Percentiles rank a stretch among this genome's conserved stretches.
Evolutionary conservation across 2,113 vertebrate species (phyloP).

Genomic region (Phasianus colchicus): DNA sequence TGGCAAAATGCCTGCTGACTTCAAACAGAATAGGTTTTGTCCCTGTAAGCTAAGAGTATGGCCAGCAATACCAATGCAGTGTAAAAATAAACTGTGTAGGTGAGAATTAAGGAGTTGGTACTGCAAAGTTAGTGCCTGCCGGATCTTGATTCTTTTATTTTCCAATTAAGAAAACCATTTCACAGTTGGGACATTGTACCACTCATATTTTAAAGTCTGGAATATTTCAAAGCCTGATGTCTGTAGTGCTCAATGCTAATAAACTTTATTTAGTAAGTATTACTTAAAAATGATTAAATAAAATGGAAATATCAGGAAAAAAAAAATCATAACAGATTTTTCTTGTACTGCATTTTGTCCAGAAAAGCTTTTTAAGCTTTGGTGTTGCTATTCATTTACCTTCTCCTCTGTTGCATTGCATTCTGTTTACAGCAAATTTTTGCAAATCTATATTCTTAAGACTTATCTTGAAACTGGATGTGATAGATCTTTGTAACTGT

Average conservation of each 20-base stretch:
- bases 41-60: background rate
- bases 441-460: background rate
- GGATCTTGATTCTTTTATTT: background rate
- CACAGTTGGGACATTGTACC: background rate
- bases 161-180: background rate
- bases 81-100: background rate
- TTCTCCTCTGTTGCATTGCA: background rate
- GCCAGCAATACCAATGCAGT: background rate
- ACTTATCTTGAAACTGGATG: background rate
- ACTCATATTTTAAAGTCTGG: background rate
- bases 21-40: constrained; percentile 52
- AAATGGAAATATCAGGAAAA: background rate
- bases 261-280: background rate
- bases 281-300: background rate
- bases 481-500: background rate
- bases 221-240: background rate
- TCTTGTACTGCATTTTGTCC: background rate
- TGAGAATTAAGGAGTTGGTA: background rate
- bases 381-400: background rate
- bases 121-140: background rate
- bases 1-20: constrained; percentile 11
- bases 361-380: background rate
- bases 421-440: background rate
- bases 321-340: background rate
- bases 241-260: background rate